Conservation (phyloP, 2,113 vertebrate species). For the Octodon degus region DNA sequence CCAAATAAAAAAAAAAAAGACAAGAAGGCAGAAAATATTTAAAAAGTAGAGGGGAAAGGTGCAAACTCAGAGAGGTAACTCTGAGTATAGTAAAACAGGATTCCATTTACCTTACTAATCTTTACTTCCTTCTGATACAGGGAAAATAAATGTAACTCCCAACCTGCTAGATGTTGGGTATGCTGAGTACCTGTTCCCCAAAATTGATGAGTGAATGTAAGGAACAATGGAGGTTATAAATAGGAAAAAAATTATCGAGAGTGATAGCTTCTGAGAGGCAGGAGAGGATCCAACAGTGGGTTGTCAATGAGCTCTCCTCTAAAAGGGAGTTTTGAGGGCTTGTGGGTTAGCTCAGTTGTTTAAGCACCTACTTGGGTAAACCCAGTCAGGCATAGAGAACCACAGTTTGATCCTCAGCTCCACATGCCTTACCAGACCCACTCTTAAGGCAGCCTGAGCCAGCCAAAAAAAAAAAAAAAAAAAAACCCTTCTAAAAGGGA, state of each 20-base stretch:
- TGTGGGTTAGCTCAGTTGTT: no score
- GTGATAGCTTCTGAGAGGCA: background rate
- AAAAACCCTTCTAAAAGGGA: background rate
- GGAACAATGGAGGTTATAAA: background rate
- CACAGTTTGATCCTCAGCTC: no score
- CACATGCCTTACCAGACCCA: no score
- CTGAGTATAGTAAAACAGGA: background rate
- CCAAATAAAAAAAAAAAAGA: background rate
- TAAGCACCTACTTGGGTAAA: no score
- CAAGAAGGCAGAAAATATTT: conserved; percentile 5
- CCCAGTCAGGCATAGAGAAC: no score
- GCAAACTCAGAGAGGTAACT: background rate
- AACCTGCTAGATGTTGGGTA: background rate
- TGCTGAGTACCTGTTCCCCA: background rate
- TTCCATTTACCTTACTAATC: background rate
- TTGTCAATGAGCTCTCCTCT: background rate
- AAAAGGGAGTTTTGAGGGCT: background rate
- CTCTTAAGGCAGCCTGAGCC: no score
- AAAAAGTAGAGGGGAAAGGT: background rate
- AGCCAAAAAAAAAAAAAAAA: no score
- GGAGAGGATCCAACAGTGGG: background rate
- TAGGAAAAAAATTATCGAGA: background rate
- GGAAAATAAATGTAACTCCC: background rate
- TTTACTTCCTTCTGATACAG: background rate
- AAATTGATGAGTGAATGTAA: background rate